A percentile compares a stretch with the other conserved stretches of the same genome.
Conservation (phyloP, 2,888 invertebrate genomes). For the Siphonodentalium dalli region DNA sequence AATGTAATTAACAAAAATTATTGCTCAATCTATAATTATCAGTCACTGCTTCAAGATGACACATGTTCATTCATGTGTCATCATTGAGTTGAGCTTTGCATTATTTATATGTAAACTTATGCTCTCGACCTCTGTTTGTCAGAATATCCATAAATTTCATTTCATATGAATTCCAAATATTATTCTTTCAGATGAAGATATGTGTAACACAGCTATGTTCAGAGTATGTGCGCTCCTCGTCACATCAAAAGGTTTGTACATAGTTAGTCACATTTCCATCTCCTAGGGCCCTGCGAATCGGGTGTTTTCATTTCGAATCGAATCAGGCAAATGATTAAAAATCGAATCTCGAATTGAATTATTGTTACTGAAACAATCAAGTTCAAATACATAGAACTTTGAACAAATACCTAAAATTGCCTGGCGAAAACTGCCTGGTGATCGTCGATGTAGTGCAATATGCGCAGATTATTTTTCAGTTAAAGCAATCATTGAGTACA, state of each 20-base stretch:
- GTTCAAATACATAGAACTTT: too few relatives aligned
- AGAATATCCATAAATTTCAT: background rate
- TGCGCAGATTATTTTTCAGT: too few relatives aligned
- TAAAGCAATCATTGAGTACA: too few relatives aligned
- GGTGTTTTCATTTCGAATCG: too few relatives aligned
- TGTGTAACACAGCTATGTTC: constrained; percentile 65
- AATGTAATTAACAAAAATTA: background rate
- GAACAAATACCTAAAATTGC: too few relatives aligned
- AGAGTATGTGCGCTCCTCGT: constrained; percentile 68
- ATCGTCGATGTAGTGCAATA: too few relatives aligned
- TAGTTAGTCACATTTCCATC: background rate
- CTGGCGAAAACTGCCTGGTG: too few relatives aligned
- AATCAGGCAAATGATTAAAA: too few relatives aligned
- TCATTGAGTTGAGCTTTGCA: background rate
- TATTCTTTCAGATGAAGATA: constrained; percentile 52
- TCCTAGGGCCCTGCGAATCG: background rate
- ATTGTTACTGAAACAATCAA: too few relatives aligned
- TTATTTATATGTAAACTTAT: background rate
- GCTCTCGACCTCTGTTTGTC: too few relatives aligned
- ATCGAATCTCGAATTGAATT: too few relatives aligned
- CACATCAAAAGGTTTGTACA: constrained; percentile 55
- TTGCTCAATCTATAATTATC: background rate
- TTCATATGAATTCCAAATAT: constrained; percentile 1
- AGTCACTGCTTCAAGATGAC: background rate
- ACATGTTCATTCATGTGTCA: background rate